Conservation (phyloP, 2,888 invertebrate species). For the Cephus pygmeus region DNA sequence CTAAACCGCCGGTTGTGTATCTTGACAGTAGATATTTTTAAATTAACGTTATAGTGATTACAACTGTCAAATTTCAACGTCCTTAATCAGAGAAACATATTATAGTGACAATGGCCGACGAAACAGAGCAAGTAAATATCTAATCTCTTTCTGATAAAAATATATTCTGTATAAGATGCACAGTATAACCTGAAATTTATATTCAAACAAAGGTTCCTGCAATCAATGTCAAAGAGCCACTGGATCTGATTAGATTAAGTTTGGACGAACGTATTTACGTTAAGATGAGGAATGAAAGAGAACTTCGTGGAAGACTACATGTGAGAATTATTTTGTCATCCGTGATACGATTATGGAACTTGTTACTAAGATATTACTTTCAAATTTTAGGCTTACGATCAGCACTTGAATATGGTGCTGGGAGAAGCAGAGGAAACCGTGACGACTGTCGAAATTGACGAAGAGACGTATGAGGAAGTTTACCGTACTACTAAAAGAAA, state of each 20-base stretch:
- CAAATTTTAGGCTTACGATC: slow-evolving; percentile 90
- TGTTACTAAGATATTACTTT: slow-evolving; percentile 6
- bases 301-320: slow-evolving; percentile 93
- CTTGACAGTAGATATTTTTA: too few species aligned
- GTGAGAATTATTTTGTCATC: slow-evolving; percentile 70
- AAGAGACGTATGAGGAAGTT: slow-evolving; percentile 99
- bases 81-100: not conserved
- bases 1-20: too few species aligned
- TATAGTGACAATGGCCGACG: slow-evolving; percentile 53
- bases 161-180: not conserved
- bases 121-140: slow-evolving; percentile 54
- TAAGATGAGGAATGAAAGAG: slow-evolving; percentile 98
- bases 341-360: not conserved
- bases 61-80: too few species aligned
- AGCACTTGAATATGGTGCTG: slow-evolving; percentile 98
- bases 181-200: slow-evolving; percentile 12
- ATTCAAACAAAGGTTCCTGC: slow-evolving; percentile 75
- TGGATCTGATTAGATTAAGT: slow-evolving; percentile 96
- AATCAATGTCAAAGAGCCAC: slow-evolving; percentile 95
- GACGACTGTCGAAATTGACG: slow-evolving; percentile 96
- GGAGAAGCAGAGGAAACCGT: slow-evolving; percentile 98
- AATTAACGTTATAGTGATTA: too few species aligned
- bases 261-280: slow-evolving; percentile 98
- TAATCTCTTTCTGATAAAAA: slow-evolving; percentile 4
- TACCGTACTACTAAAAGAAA: slow-evolving; percentile 96